Conservation (phyloP, 2,113 vertebrate genomes). For the Apteryx owenii region DNA sequence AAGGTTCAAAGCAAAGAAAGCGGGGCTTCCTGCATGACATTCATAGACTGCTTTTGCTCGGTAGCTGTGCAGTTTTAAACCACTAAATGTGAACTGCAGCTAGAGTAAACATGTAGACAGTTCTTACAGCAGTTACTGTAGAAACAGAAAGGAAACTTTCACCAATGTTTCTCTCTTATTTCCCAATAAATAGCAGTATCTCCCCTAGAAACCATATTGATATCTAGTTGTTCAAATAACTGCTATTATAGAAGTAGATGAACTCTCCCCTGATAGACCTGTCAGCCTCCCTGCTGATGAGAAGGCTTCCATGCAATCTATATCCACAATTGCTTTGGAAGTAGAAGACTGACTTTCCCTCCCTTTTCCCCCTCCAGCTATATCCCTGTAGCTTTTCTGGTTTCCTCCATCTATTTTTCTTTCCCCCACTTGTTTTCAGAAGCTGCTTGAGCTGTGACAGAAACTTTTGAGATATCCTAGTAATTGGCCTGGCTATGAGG, state of each 20-base stretch:
- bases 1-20: rapidly evolving
- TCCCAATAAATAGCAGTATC: constrained; percentile 64
- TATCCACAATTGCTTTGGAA: constrained; percentile 60
- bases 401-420: constrained; percentile 22
- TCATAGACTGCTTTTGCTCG: not conserved
- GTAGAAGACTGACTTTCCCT: not conserved
- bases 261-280: constrained; percentile 66
- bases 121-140: constrained; percentile 38
- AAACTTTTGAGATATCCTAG: constrained; percentile 29
- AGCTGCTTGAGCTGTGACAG: constrained; percentile 49
- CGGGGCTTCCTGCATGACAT: rapidly evolving
- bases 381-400: not conserved
- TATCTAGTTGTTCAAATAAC: constrained; percentile 66
- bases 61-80: not conserved
- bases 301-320: constrained; percentile 49
- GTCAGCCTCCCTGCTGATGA: constrained; percentile 65
- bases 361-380: constrained; percentile 24
- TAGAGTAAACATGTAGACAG: not conserved
- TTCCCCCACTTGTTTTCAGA: constrained; percentile 38
- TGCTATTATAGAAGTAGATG: constrained; percentile 64
- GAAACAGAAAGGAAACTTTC: constrained; percentile 53
- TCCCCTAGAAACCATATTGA: constrained; percentile 61
- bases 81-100: not conserved
- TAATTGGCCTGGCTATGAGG: constrained; percentile 44
- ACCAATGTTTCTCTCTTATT: constrained; percentile 46